Conservation (phyloP, 2,113 vertebrate species). For the Triplophysa siluroides region DNA sequence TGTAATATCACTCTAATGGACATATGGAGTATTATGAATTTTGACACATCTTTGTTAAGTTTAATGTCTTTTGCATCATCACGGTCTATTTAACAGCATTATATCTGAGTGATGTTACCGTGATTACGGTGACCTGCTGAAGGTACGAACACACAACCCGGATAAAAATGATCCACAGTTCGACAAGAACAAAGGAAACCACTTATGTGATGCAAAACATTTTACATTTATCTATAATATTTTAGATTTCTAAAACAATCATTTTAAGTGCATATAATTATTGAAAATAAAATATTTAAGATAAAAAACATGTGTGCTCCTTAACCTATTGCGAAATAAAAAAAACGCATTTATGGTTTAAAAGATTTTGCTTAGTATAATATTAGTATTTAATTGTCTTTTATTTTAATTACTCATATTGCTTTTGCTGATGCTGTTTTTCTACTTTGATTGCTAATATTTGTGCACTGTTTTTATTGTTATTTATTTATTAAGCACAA, state of each 20-base stretch:
- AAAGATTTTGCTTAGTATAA: not conserved
- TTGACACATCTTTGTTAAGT: slow-evolving; percentile 88
- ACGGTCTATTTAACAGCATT: slow-evolving; percentile 98
- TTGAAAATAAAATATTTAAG: too few species aligned
- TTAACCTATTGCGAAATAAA: too few species aligned
- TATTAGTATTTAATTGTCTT: not conserved
- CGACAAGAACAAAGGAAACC: slow-evolving; percentile 13
- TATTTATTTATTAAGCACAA: slow-evolving; percentile 16
- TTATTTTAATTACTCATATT: not conserved
- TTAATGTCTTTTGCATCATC: slow-evolving; percentile 88
- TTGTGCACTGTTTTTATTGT: not conserved
- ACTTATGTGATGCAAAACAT: not conserved
- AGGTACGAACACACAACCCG: slow-evolving; percentile 75
- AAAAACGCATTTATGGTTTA: not conserved
- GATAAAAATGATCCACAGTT: slow-evolving; percentile 59
- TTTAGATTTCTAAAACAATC: too few species aligned
- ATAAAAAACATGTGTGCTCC: too few species aligned
- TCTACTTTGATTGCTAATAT: slow-evolving; percentile 1
- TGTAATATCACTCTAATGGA: slow-evolving; percentile 97
- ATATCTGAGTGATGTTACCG: slow-evolving; percentile 86
- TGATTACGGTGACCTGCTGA: slow-evolving; percentile 88
- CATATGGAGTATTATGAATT: slow-evolving; percentile 89
- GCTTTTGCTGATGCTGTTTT: not conserved
- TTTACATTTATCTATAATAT: too few species aligned
- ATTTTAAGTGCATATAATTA: too few species aligned